Percentiles rank a stretch among this genome's conserved stretches.
Conservation (phyloP, 2,888 invertebrate species). For the Crocallis elinguaria region DNA sequence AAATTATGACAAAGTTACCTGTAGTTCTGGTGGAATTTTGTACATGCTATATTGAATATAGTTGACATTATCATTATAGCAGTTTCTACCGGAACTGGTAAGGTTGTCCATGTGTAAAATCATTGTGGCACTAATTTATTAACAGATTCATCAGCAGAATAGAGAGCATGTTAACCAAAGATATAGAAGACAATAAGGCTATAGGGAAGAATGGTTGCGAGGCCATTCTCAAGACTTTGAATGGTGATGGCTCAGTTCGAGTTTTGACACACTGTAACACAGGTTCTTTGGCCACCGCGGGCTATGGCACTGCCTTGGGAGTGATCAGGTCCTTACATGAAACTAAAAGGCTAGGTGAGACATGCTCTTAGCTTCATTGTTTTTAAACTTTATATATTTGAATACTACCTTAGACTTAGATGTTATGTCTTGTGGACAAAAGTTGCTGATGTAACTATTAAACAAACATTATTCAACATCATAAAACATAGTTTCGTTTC, state of each 20-base stretch:
- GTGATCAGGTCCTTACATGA: conserved; percentile 94
- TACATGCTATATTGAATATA: neutral
- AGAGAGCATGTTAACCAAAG: conserved; percentile 93
- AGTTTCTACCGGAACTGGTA: neutral
- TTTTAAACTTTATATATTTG: neutral
- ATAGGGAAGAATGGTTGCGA: conserved; percentile 94
- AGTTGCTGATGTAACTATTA: no score
- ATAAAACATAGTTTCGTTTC: no score
- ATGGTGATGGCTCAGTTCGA: conserved; percentile 86
- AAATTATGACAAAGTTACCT: conserved; percentile 4
- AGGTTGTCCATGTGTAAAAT: conserved; percentile 8
- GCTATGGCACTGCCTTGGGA: conserved; percentile 98
- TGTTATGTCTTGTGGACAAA: no score
- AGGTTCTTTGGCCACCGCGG: conserved; percentile 98
- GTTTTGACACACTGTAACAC: conserved; percentile 99
- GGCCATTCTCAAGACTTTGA: conserved; percentile 87
- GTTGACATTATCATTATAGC: neutral
- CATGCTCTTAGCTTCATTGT: conserved; percentile 4
- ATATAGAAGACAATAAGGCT: conserved; percentile 93
- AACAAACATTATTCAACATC: no score
- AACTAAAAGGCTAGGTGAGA: conserved; percentile 88
- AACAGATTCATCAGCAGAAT: conserved; percentile 90
- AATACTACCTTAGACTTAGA: no score
- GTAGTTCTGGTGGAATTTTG: neutral
- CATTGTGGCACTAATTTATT: conserved; percentile 47